A percentile compares a stretch with the other conserved stretches of the same genome.
These are phyloP conservation scores for Trimorus sp. DNA, from an alignment of 2,888 invertebrate genomes.

Conservation along the genomic window DNA sequence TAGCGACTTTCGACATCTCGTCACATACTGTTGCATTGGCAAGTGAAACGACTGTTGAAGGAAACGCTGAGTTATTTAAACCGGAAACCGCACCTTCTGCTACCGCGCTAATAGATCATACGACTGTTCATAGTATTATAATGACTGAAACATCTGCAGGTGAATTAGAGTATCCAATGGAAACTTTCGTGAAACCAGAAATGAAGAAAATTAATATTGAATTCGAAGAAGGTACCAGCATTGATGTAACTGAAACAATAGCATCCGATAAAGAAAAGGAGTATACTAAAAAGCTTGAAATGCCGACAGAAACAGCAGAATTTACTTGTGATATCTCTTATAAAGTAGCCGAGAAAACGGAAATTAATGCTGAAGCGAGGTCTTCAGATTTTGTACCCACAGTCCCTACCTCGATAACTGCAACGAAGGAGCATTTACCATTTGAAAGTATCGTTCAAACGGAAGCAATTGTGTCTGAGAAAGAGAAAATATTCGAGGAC, in stretches of 20 bases:
- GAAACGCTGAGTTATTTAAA: constrained; percentile 74
- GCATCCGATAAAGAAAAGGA: constrained; percentile 82
- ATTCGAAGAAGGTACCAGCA: constrained; percentile 82
- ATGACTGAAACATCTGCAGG: constrained; percentile 78
- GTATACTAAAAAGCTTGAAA: constrained; percentile 72
- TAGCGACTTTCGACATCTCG: constrained; percentile 78
- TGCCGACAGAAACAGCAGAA: constrained; percentile 78
- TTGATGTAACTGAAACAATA: constrained; percentile 83
- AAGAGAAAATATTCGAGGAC: constrained; percentile 82
- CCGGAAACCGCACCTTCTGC: constrained; percentile 80
- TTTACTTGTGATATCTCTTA: constrained; percentile 80
- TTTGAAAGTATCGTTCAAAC: constrained; percentile 84
- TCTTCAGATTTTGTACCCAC: constrained; percentile 81
- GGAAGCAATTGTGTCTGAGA: constrained; percentile 84
- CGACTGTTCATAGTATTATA: constrained; percentile 83
- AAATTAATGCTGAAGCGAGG: constrained; percentile 83
- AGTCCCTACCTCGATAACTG: constrained; percentile 77
- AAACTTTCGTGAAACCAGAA: constrained; percentile 76
- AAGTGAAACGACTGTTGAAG: constrained; percentile 77
- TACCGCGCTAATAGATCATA: constrained; percentile 83
- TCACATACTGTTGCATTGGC: constrained; percentile 79
- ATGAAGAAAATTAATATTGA: constrained; percentile 74
- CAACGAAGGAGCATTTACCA: constrained; percentile 82
- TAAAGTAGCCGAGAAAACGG: constrained; percentile 84
- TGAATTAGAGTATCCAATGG: constrained; percentile 76